Conservation (phyloP, 2,888 invertebrate species). For the Dynastes maya region DNA sequence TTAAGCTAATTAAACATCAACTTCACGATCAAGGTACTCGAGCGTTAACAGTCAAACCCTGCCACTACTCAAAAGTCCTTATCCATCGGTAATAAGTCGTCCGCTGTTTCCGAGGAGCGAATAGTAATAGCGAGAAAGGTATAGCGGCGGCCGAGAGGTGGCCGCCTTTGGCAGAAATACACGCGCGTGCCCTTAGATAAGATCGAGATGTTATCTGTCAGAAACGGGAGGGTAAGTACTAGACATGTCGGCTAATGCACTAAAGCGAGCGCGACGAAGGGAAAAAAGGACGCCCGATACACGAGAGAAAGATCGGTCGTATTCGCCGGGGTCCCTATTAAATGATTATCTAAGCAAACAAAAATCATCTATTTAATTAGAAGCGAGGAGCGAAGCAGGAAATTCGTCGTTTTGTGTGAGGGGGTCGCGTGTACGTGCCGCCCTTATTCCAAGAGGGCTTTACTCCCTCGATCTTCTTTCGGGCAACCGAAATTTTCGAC, state of each 20-base stretch:
- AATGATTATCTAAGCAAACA: slow-evolving; percentile 73
- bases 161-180: slow-evolving; percentile 51
- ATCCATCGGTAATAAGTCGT: slow-evolving; percentile 18
- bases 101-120: slow-evolving; percentile 17
- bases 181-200: slow-evolving; percentile 57
- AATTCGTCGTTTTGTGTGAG: slow-evolving; percentile 63
- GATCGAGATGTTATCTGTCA: slow-evolving; percentile 60
- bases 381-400: slow-evolving; percentile 67
- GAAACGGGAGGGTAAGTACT: slow-evolving; percentile 66
- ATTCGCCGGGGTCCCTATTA: slow-evolving; percentile 68
- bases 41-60: slow-evolving; percentile 26
- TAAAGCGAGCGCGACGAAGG: background rate
- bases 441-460: slow-evolving; percentile 23
- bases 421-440: slow-evolving; percentile 63
- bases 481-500: slow-evolving; percentile 36
- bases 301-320: slow-evolving; percentile 12
- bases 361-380: slow-evolving; percentile 73
- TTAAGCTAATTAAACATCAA: slow-evolving; percentile 15
- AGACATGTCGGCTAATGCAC: slow-evolving; percentile 68
- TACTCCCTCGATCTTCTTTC: slow-evolving; percentile 5
- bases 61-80: background rate
- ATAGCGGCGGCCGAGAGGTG: slow-evolving; percentile 22
- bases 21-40: slow-evolving; percentile 20
- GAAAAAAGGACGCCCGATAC: background rate
- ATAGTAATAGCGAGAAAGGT: slow-evolving; percentile 5